Conservation (phyloP, 2,888 invertebrate genomes). For the Heliconius erato region DNA sequence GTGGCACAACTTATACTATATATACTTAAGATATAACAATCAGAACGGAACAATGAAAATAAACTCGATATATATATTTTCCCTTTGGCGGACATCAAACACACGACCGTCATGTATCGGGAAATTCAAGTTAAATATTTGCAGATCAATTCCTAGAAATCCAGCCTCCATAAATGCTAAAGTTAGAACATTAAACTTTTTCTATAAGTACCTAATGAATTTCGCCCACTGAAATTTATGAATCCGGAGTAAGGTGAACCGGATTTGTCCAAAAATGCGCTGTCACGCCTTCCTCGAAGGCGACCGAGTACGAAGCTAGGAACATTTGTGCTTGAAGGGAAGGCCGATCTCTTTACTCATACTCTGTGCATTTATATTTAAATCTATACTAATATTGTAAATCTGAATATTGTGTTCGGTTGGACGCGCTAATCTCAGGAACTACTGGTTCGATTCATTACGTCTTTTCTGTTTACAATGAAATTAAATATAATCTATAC, state of each 20-base stretch:
- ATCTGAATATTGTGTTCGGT: background rate
- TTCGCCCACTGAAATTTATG: conserved; percentile 21
- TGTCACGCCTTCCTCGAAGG: conserved; percentile 20
- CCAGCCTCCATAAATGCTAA: background rate
- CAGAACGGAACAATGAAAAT: no score
- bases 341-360: background rate
- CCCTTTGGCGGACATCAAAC: no score
- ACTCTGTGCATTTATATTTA: background rate
- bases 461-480: no score
- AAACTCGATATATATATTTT: no score
- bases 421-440: background rate
- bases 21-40: no score
- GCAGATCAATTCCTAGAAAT: background rate
- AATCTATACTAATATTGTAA: background rate
- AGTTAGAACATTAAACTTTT: background rate
- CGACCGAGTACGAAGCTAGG: background rate
- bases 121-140: no score
- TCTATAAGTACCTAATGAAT: background rate
- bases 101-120: no score
- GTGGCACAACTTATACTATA: no score
- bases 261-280: conserved; percentile 16
- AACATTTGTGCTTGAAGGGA: conserved; percentile 16
- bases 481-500: no score
- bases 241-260: conserved; percentile 31
- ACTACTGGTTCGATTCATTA: background rate